These are phyloP conservation scores for Poecilia latipinna DNA, from an alignment of 2,113 vertebrate species.

Conservation along the genomic window DNA sequence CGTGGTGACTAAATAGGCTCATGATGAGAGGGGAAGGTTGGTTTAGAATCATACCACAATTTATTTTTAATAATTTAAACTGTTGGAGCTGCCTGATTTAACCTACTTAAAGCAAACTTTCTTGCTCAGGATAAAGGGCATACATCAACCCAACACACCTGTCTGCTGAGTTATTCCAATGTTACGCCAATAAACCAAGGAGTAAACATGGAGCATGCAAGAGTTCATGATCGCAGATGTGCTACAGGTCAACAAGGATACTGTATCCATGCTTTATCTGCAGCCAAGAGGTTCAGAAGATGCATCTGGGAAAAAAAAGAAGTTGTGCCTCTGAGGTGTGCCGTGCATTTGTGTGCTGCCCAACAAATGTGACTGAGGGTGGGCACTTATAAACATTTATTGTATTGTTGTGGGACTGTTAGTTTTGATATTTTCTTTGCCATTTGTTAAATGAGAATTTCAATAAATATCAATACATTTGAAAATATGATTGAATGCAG, in stretches of 20 bases:
- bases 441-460: too few relatives aligned
- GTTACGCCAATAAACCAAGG: not conserved
- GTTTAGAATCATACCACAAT: conserved; percentile 18
- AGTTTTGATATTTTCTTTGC: too few relatives aligned
- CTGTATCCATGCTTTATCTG: not conserved
- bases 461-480: too few relatives aligned
- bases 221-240: conserved; percentile 3
- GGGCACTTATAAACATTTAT: too few relatives aligned
- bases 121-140: not conserved
- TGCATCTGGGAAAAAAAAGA: not conserved
- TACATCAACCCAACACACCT: conserved; percentile 23
- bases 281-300: not conserved
- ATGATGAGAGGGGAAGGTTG: not conserved
- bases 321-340: not conserved
- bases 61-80: conserved; percentile 41
- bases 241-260: not conserved
- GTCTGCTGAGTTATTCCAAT: conserved; percentile 3
- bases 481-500: too few relatives aligned
- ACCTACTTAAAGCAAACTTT: conserved; percentile 12
- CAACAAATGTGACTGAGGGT: too few relatives aligned
- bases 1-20: conserved; percentile 16
- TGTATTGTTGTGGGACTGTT: too few relatives aligned
- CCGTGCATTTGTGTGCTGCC: too few relatives aligned
- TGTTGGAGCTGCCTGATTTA: conserved; percentile 15
- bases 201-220: not conserved